Evolutionary conservation across 2,888 invertebrate genomes (phyloP).

Genomic region (Linnaemya tessellans): DNA sequence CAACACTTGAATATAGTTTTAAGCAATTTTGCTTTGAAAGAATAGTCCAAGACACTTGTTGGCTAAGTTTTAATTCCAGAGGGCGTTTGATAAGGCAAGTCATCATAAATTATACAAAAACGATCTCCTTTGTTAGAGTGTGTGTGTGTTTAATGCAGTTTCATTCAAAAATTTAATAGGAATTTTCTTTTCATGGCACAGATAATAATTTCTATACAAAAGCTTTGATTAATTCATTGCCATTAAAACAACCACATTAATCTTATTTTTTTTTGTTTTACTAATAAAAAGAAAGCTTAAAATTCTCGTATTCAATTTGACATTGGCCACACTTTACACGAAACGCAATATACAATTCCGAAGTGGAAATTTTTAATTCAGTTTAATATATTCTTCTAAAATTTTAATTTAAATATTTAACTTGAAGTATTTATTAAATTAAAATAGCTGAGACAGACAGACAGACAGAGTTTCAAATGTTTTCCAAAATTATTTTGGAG

Average conservation of each 20-base stretch:
- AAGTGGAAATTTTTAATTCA: background rate
- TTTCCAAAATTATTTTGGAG: no score
- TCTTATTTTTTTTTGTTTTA: background rate
- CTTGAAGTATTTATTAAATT: no score
- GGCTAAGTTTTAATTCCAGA: background rate
- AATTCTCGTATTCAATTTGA: background rate
- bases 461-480: no score
- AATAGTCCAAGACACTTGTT: slow-evolving; percentile 8
- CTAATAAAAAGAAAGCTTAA: background rate
- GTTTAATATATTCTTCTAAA: background rate
- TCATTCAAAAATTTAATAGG: background rate
- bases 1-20: slow-evolving; percentile 71
- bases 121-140: background rate
- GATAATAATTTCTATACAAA: background rate
- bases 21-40: background rate
- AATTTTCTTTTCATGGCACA: background rate
- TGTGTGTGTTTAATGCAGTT: background rate
- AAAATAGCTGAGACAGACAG: no score
- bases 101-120: slow-evolving; percentile 6
- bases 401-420: no score
- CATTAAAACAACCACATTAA: background rate
- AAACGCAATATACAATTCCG: background rate
- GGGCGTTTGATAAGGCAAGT: slow-evolving; percentile 31
- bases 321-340: background rate
- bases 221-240: background rate